Base-by-base conservation (phyloP, 2,888 invertebrate species). In the Acronicta alni region DNA sequence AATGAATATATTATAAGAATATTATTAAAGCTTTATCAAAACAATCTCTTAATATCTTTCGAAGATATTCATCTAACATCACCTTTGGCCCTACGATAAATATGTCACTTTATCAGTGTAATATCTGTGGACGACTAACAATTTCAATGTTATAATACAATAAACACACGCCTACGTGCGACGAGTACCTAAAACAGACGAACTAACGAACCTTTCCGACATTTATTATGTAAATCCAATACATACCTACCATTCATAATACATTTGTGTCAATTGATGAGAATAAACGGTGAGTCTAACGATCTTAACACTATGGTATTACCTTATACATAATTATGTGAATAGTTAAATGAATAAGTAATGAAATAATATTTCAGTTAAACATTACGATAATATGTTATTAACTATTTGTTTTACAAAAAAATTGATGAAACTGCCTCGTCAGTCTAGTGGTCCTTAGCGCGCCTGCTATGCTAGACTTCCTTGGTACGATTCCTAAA, bases 131-230 rank as follows among this genome's bases (percentile, higher is more conserved):
- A 57, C 52, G 46, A 51, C 46, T 45, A 35, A 56, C 45, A 67
- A 57, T 54, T 57, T 45, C 49, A 44, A 63, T 57, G 44, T 57
- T 47, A 35, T 53, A 63, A 65, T 42, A 61, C 43, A 61, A 61
- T 74, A 72, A 72, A 65, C 49, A 30, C 38, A 62, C 75, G 48
- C 74, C 72, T 59, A 69, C 64, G 48, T 43, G 14, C 12, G 45
- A 42, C 48, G 61, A 51, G 68, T 64, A n/a, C n/a, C n/a, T n/a
- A 44, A 71, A 69, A 76, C 60, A 76, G 46, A 71, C 54, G 15
- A 57, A 67, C 72, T 80, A 80, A 80, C 75, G 76, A 82, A 82
- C 80, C 77, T 73, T 76, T 75, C 59, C 63, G 38, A 60, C 80
- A 79, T 46, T 46, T 48, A 57, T 67, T 73, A 78, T 57, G 71